Evolutionary conservation across 2,113 vertebrate species (phyloP).

Genomic region (Tricholaema leucomelas): DNA sequence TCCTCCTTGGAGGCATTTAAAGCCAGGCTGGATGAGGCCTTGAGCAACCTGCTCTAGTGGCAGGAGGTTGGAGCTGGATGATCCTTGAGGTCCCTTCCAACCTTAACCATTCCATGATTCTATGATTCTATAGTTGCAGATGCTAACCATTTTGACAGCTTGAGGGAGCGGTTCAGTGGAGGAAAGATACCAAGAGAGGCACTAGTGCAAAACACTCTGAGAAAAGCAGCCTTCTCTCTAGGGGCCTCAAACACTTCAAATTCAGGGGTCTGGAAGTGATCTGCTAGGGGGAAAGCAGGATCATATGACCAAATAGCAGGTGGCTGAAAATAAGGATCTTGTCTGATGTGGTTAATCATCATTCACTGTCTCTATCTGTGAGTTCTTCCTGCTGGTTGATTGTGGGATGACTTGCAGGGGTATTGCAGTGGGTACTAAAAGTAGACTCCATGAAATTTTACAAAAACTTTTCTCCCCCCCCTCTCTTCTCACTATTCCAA

Average conservation of each 20-base stretch:
- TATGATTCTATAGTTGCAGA: no score
- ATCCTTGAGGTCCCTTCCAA: no score
- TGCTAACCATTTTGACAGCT: neutral
- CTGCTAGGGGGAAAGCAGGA: neutral
- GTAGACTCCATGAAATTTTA: neutral
- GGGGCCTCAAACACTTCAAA: neutral
- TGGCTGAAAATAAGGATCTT: neutral
- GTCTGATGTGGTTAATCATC: neutral
- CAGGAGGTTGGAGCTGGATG: no score
- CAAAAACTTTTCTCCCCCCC: neutral
- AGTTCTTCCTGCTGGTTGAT: neutral
- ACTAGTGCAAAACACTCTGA: fast-evolving
- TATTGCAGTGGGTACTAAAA: neutral
- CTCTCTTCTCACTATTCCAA: neutral
- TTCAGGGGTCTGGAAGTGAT: neutral
- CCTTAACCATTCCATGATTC: no score
- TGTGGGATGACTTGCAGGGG: neutral
- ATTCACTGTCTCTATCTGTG: neutral
- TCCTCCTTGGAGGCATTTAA: no score
- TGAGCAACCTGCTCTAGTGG: no score
- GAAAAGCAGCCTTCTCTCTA: neutral
- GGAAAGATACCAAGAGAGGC: neutral
- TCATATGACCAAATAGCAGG: neutral
- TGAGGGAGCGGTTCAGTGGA: neutral
- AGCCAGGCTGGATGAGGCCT: no score